Percentiles rank a stretch among this genome's conserved stretches.
These are phyloP conservation scores for Noctua fimbriata DNA, from an alignment of 2,888 invertebrate genomes.

Conservation along the genomic window DNA sequence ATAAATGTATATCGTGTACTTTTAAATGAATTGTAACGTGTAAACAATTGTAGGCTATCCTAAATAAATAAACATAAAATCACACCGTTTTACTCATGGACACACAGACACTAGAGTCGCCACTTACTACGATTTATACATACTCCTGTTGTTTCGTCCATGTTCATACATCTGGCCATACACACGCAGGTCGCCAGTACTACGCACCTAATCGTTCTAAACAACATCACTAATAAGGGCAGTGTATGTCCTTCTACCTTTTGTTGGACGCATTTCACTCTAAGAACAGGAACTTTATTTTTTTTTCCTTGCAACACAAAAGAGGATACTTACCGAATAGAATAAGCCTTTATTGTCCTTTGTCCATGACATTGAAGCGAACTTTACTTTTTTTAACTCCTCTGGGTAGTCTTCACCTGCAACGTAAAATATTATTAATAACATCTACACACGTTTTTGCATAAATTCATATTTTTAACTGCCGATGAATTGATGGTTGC, in stretches of 20 bases:
- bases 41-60: too few species aligned
- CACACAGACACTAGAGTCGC: background rate
- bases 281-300: conserved; percentile 7
- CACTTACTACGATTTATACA: background rate
- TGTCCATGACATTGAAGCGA: conserved; percentile 97
- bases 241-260: background rate
- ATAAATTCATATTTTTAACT: background rate
- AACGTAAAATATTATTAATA: conserved; percentile 36
- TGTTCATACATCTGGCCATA: background rate
- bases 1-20: too few species aligned
- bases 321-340: conserved; percentile 93
- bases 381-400: conserved; percentile 97
- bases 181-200: background rate
- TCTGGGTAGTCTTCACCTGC: conserved; percentile 96
- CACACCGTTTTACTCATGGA: background rate
- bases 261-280: background rate
- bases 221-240: too few species aligned
- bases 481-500: background rate
- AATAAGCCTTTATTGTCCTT: conserved; percentile 98
- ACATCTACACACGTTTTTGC: background rate
- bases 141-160: background rate
- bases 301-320: background rate
- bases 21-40: too few species aligned
- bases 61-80: too few species aligned
- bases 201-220: background rate